Conservation (phyloP, 2,888 invertebrate species). For the Habrosyne pyritoides region DNA sequence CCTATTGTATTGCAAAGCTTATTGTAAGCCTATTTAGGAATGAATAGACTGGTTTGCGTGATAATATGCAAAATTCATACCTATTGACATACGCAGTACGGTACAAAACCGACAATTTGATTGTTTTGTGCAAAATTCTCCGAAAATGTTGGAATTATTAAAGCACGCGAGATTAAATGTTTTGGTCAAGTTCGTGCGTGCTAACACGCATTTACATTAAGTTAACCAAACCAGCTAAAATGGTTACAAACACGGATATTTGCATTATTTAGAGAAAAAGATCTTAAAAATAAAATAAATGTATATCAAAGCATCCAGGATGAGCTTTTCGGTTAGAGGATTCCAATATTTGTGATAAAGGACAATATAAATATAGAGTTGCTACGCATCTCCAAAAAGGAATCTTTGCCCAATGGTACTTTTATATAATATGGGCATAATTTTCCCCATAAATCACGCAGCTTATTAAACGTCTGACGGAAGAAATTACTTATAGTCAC, state of each 20-base stretch:
- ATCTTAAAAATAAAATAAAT: too few species aligned
- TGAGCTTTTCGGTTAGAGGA: not conserved
- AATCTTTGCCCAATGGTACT: not conserved
- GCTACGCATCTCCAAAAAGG: not conserved
- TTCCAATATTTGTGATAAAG: not conserved
- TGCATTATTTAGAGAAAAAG: too few species aligned
- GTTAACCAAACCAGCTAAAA: too few species aligned
- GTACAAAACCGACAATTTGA: not conserved
- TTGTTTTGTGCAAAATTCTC: not conserved
- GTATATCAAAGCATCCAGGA: too few species aligned
- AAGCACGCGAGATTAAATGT: not conserved
- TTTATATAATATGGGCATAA: not conserved
- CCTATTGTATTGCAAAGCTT: not conserved
- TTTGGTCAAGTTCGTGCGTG: not conserved
- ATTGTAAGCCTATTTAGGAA: not conserved
- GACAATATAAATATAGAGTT: not conserved
- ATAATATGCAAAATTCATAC: not conserved
- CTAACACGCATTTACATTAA: not conserved
- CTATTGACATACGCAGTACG: not conserved
- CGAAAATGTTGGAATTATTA: not conserved
- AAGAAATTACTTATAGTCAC: conserved; percentile 30
- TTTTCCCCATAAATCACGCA: conserved; percentile 9
- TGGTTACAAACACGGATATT: too few species aligned
- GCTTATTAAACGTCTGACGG: conserved; percentile 8
- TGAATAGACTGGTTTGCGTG: not conserved